These are phyloP conservation scores for Tetramorium bicarinatum DNA, from an alignment of 2,888 invertebrate genomes.

Conservation along the genomic window DNA sequence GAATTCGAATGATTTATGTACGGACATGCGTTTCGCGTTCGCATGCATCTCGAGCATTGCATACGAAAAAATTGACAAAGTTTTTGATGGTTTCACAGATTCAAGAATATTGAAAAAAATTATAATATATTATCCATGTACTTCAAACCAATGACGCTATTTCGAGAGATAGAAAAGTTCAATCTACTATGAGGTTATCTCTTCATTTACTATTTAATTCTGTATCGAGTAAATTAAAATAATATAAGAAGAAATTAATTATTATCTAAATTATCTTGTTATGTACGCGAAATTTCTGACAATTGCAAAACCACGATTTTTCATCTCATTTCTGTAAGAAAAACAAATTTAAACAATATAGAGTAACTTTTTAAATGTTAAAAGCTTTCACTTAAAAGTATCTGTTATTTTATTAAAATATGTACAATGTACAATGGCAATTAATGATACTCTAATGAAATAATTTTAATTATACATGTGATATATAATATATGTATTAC, in stretches of 20 bases:
- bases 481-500: background rate
- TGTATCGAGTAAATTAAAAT: background rate
- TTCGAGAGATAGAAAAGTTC: background rate
- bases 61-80: conserved; percentile 67
- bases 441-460: background rate
- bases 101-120: conserved; percentile 39
- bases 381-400: too few species aligned
- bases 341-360: too few species aligned
- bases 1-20: conserved; percentile 83
- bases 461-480: background rate
- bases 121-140: background rate
- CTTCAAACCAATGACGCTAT: background rate
- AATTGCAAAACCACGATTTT: too few species aligned
- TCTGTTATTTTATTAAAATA: too few species aligned
- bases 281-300: too few species aligned
- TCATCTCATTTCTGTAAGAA: too few species aligned
- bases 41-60: conserved; percentile 72
- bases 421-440: too few species aligned
- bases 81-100: conserved; percentile 58
- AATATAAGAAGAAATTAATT: background rate
- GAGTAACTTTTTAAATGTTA: too few species aligned
- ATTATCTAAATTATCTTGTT: background rate
- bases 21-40: conserved; percentile 73
- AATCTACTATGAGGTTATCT: background rate
- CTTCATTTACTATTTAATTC: background rate